Base-by-base conservation (phyloP, 92 coral and sea anemone species). In the Ricordea florida region DNA sequence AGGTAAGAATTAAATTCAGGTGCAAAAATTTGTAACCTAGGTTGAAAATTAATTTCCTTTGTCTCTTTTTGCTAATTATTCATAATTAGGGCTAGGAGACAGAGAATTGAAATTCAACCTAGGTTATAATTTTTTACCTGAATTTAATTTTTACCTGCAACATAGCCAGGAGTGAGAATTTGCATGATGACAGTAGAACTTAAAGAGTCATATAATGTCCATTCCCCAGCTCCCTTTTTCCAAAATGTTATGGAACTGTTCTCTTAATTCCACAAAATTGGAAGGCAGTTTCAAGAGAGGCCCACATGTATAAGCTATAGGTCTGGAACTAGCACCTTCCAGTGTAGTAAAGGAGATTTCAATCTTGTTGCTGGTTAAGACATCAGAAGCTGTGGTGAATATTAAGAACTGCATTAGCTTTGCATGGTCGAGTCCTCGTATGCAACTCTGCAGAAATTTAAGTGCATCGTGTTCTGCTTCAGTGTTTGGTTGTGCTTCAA, bases 391-490 rank as follows among this genome's bases (percentile, higher is more conserved):
- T 13, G 90, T 78, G 50, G 72, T 43, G 33, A 79, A 85, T n/a
- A n/a, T n/a, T n/a, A n/a, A n/a, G n/a, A n/a, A n/a, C n/a, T n/a
- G n/a, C n/a, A n/a, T n/a, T n/a, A n/a, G n/a, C 5, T 81, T 79
- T n/a, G 44, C 21, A 37, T 48, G 29, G 29, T 78, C 76, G 27
- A 81, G 51, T 6, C 88, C 92, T 61, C 88, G 60, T 17, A 89
- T 41, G 50, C 57, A 84, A 15, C 78, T 56, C 61, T 89, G 87
- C 66, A 76, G 40, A 35, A 80, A 89, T 52, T 68, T 77, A 37
- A 79, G 47, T 7, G 89, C 87, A 73, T 89, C 90, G 16, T 88
- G 78, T 51, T 84, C 86, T 50, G 70, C 79, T 2, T 80, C 82
- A 10, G 85, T 74, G 40, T 30, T 62, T 52, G 91, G 88, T 15